A percentile compares a stretch with the other conserved stretches of the same genome.
Evolutionary conservation across 1,140 invertebrate genomes (phyloP).

Genomic region (Drosophila orena): DNA sequence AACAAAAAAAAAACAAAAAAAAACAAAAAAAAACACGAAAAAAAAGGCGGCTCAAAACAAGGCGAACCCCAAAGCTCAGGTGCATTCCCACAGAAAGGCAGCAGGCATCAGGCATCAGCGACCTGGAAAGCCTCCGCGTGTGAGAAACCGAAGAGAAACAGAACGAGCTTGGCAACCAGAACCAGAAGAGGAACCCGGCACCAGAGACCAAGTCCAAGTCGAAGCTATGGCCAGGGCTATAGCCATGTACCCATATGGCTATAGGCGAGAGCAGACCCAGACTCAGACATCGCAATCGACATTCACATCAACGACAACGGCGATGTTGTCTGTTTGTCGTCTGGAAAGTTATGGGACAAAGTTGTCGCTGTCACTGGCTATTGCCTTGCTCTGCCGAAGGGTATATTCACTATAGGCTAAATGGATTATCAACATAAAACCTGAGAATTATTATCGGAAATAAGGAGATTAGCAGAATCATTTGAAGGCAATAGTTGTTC

Average conservation of each 20-base stretch:
- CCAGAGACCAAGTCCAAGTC: background rate
- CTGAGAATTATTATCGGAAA: too few relatives aligned
- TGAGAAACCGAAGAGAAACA: slow-evolving; percentile 18
- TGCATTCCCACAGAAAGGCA: slow-evolving; percentile 48
- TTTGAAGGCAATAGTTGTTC: too few relatives aligned
- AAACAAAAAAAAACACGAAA: slow-evolving; percentile 2
- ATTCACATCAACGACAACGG: slow-evolving; percentile 55
- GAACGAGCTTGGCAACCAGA: slow-evolving; percentile 1
- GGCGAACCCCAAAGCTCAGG: slow-evolving; percentile 57
- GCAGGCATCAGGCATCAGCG: slow-evolving; percentile 3
- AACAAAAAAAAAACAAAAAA: slow-evolving; percentile 4
- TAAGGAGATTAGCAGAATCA: too few relatives aligned
- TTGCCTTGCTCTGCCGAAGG: background rate
- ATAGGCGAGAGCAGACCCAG: slow-evolving; percentile 9
- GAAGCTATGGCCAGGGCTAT: slow-evolving; percentile 13
- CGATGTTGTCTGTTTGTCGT: slow-evolving; percentile 60
- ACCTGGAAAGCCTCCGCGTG: slow-evolving; percentile 44
- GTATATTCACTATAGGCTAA: background rate
- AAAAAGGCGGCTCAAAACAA: slow-evolving; percentile 13
- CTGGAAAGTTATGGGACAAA: slow-evolving; percentile 71
- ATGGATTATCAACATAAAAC: too few relatives aligned
- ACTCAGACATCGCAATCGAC: slow-evolving; percentile 43
- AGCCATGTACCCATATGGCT: slow-evolving; percentile 39
- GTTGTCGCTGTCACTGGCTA: slow-evolving; percentile 42
- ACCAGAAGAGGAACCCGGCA: slow-evolving; percentile 2